phyloP scores from a whole-genome alignment of 2,797 vertebrate genomes.

The Melanotaenia maccullochi region DNA sequence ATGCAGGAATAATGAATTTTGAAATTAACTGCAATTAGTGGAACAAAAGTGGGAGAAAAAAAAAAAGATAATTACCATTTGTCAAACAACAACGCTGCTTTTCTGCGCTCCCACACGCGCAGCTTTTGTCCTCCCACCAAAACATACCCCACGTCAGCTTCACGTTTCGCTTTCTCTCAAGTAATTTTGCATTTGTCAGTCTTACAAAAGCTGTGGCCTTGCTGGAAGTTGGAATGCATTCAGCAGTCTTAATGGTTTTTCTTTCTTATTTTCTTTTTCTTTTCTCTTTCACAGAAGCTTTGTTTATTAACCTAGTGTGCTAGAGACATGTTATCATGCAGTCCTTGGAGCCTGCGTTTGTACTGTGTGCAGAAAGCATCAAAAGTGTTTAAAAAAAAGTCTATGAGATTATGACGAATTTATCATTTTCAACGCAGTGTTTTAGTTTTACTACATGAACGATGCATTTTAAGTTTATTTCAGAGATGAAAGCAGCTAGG shows the following conservation, averaged over 20 bases:
- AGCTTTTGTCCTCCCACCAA: conserved; percentile 75
- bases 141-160: conserved; percentile 67
- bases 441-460: conserved; percentile 10
- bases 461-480: conserved; percentile 33
- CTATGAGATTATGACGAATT: conserved; percentile 23
- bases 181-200: conserved; percentile 75
- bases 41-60: conserved; percentile 61
- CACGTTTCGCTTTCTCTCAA: conserved; percentile 60
- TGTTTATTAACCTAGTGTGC: conserved; percentile 58
- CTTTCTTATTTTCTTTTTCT: neutral
- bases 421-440: conserved; percentile 12
- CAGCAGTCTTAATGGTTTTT: conserved; percentile 26
- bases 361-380: conserved; percentile 1
- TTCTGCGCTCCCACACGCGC: conserved; percentile 69
- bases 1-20: conserved; percentile 64
- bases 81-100: conserved; percentile 72
- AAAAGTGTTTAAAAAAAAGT: conserved; percentile 7
- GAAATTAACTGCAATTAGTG: conserved; percentile 76
- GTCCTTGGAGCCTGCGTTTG: conserved; percentile 18
- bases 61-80: conserved; percentile 75
- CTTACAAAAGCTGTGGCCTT: conserved; percentile 70
- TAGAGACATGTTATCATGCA: conserved; percentile 53
- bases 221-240: conserved; percentile 63
- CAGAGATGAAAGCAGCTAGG: conserved; percentile 18
- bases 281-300: conserved; percentile 41